phyloP scores from a whole-genome alignment of 1,140 invertebrate species.

The Apocrypta bakeri region DNA sequence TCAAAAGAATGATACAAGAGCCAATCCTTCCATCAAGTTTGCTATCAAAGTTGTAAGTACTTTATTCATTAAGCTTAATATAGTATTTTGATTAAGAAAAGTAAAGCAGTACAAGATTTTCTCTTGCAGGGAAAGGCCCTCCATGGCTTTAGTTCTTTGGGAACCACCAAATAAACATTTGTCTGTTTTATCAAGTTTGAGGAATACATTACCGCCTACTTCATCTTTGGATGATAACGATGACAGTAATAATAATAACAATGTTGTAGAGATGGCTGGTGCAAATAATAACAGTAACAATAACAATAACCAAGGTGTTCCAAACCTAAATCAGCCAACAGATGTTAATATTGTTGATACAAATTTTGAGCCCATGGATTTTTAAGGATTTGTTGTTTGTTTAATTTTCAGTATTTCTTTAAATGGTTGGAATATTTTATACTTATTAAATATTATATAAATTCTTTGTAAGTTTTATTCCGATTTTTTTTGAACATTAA shows the following conservation, averaged over 20 bases:
- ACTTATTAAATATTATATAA: neutral
- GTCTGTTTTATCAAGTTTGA: constrained; percentile 60
- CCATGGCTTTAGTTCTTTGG: constrained; percentile 86
- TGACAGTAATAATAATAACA: constrained; percentile 64
- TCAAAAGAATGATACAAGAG: constrained; percentile 79
- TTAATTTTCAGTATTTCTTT: constrained; percentile 21
- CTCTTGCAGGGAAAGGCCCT: constrained; percentile 78
- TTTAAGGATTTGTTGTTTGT: constrained; percentile 56
- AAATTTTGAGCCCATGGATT: constrained; percentile 68
- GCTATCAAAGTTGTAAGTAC: constrained; percentile 76
- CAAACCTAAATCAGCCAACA: constrained; percentile 64
- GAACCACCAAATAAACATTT: constrained; percentile 79
- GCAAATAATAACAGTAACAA: constrained; percentile 52
- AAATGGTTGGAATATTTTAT: constrained; percentile 10
- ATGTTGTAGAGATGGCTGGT: constrained; percentile 51
- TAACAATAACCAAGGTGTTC: constrained; percentile 63
- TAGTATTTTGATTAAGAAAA: constrained; percentile 29
- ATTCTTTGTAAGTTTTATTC: neutral
- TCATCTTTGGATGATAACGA: constrained; percentile 57
- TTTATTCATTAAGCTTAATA: neutral
- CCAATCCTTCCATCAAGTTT: constrained; percentile 77
- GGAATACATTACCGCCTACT: constrained; percentile 54
- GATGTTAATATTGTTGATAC: constrained; percentile 50
- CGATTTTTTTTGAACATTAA: neutral
- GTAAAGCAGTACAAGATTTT: constrained; percentile 61